These are phyloP conservation scores for Phrynocephalus guinanensis DNA, from an alignment of 2,797 vertebrate genomes.

Conservation along the genomic window DNA sequence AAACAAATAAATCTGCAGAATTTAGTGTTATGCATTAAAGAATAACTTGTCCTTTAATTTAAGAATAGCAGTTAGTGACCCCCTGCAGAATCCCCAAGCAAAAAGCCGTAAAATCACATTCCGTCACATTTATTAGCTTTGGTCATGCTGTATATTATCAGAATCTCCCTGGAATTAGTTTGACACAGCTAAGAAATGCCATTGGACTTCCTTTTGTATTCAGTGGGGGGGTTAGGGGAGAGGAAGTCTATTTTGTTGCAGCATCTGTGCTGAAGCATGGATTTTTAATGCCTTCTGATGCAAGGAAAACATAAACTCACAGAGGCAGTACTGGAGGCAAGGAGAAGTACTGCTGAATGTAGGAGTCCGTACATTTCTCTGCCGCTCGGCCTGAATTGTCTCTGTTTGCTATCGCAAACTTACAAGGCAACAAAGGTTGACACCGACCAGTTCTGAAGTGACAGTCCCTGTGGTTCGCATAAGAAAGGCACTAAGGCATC, in stretches of 20 bases:
- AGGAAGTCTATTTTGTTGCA: neutral
- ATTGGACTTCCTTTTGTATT: neutral
- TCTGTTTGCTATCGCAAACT: neutral
- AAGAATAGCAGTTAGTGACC: neutral
- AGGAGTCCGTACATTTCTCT: neutral
- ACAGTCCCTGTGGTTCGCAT: neutral
- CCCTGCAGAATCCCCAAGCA: neutral
- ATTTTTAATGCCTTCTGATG: neutral
- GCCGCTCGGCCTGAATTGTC: neutral
- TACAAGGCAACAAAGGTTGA: conserved; percentile 16
- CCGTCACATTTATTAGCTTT: neutral
- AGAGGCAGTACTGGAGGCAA: neutral
- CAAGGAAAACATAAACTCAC: conserved; percentile 1
- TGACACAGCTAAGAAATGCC: conserved; percentile 3
- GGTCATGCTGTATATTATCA: neutral
- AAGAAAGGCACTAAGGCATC: neutral
- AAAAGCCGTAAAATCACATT: neutral
- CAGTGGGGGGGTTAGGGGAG: neutral
- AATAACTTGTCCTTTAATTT: neutral
- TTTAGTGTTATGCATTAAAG: neutral
- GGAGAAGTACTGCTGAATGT: neutral
- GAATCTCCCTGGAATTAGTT: neutral
- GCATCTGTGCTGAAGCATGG: neutral
- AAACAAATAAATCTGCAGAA: neutral
- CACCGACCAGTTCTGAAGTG: conserved; percentile 18